Evolutionary conservation across 2,797 vertebrate genomes (phyloP).

Genomic region (Lacerta bilineata): DNA sequence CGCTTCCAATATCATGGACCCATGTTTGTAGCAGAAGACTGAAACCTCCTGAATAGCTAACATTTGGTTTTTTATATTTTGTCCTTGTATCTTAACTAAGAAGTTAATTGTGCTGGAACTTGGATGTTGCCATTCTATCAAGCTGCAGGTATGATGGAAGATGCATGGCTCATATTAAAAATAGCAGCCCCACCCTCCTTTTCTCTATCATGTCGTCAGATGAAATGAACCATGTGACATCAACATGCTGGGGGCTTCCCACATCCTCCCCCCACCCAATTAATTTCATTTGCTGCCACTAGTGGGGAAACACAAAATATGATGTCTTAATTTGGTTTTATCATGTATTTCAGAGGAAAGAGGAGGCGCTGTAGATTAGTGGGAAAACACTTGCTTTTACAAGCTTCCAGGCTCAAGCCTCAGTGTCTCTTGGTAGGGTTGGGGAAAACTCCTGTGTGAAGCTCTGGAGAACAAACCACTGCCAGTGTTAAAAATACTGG

Average conservation of each 20-base stretch:
- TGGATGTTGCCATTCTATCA: not conserved
- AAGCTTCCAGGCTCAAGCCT: not conserved
- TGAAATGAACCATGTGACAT: not conserved
- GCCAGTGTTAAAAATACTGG: not conserved
- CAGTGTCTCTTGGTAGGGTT: not conserved
- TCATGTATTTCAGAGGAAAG: not conserved
- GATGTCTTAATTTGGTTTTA: not conserved
- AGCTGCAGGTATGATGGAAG: not conserved
- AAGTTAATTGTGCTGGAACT: constrained; percentile 30
- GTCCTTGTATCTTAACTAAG: constrained; percentile 20
- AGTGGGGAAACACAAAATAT: not conserved
- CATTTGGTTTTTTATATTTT: constrained; percentile 1
- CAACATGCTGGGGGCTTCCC: not conserved
- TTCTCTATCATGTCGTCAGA: not conserved
- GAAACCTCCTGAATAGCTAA: constrained; percentile 32
- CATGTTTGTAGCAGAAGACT: constrained; percentile 26
- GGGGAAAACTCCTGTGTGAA: not conserved
- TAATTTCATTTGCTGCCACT: not conserved
- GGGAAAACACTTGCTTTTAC: not conserved
- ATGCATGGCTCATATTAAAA: not conserved
- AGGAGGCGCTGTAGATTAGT: not conserved
- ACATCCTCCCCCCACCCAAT: not conserved
- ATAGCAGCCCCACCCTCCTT: not conserved
- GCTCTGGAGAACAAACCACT: not conserved
- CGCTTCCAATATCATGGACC: too few species aligned